phyloP scores from a whole-genome alignment of 2,888 invertebrate genomes.

The Drosophila siamana region DNA sequence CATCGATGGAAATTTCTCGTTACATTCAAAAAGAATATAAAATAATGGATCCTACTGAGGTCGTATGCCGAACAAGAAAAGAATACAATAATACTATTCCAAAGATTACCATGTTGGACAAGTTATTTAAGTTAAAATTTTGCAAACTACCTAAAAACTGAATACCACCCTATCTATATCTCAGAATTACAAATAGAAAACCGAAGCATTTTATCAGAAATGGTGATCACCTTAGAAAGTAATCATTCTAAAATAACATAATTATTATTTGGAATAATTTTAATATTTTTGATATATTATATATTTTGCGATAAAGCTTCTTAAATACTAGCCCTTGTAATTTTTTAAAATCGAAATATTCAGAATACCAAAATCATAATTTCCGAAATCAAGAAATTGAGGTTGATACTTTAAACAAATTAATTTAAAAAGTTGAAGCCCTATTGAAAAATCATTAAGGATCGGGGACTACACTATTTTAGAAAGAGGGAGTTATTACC shows the following conservation, averaged over 20 bases:
- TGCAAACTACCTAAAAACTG: too few relatives aligned
- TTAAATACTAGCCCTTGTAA: background rate
- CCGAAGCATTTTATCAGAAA: background rate
- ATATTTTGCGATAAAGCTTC: background rate
- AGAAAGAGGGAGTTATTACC: background rate
- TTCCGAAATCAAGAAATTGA: background rate
- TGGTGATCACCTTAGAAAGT: background rate
- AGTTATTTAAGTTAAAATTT: too few relatives aligned
- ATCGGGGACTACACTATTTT: background rate
- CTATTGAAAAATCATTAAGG: background rate
- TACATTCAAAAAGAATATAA: conserved; percentile 21
- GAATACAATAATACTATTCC: too few relatives aligned
- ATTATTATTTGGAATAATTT: background rate
- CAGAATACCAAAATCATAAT: background rate
- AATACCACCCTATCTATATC: background rate
- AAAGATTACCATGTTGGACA: too few relatives aligned
- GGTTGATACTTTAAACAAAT: background rate
- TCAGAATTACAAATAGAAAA: background rate
- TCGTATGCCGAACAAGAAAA: conserved; percentile 1
- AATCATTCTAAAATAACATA: background rate
- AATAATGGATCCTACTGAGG: conserved; percentile 5
- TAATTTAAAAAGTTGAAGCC: background rate
- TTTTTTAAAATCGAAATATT: background rate
- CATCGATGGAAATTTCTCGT: conserved; percentile 7
- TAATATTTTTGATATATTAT: background rate